phyloP scores from a whole-genome alignment of 2,797 vertebrate genomes.

The Pseudochirops cupreus region DNA sequence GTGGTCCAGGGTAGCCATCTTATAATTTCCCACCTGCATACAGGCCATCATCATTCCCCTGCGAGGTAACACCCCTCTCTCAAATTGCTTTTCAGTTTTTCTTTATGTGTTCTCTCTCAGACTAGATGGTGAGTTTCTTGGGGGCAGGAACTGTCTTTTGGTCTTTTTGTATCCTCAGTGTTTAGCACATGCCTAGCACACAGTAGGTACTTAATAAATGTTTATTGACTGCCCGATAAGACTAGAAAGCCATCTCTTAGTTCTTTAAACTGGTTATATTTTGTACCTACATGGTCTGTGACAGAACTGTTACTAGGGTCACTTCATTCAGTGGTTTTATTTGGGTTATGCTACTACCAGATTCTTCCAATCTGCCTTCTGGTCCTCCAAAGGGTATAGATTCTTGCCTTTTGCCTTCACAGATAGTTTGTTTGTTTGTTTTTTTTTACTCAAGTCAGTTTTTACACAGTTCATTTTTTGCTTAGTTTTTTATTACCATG shows the following conservation, averaged over 20 bases:
- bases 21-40: background rate
- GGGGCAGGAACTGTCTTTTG: background rate
- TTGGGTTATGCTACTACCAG: background rate
- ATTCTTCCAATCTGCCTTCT: background rate
- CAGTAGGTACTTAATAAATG: background rate
- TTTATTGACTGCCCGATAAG: background rate
- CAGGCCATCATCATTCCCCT: background rate
- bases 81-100: background rate
- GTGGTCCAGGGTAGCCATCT: background rate
- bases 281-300: background rate
- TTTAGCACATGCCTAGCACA: background rate
- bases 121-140: background rate
- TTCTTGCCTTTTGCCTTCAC: background rate
- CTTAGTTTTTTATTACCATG: slow-evolving; percentile 55
- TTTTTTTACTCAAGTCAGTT: slow-evolving; percentile 43
- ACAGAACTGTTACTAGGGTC: background rate
- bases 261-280: background rate
- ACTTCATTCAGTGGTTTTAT: background rate
- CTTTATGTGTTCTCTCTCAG: background rate
- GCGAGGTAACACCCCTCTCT: background rate
- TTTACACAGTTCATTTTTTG: slow-evolving; percentile 53
- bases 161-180: background rate
- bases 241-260: background rate
- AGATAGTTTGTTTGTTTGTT: background rate
- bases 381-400: background rate